Conservation (phyloP, 2,113 vertebrate genomes). For the Ciconia maguari region DNA sequence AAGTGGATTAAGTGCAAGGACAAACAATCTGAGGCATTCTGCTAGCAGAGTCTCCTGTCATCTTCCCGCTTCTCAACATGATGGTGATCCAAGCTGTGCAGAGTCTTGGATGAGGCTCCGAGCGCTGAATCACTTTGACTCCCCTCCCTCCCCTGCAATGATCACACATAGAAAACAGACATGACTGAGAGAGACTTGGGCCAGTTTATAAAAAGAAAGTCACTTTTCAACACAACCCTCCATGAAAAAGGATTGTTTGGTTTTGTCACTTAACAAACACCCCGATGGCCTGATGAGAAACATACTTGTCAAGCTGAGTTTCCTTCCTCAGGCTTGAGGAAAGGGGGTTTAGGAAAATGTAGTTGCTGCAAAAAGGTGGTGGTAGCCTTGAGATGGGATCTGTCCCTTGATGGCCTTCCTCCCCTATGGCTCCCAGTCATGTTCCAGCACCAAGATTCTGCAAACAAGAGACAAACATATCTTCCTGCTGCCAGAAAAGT, state of each 20-base stretch:
- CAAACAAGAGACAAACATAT: not conserved
- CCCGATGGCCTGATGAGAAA: not conserved
- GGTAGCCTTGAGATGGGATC: not conserved
- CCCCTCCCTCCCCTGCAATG: not conserved
- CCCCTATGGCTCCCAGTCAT: rapidly evolving
- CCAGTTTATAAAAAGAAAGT: constrained; percentile 31
- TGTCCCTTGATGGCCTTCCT: not conserved
- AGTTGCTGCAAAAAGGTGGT: not conserved
- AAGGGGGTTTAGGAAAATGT: not conserved
- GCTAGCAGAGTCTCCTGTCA: constrained; percentile 40
- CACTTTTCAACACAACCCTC: not conserved
- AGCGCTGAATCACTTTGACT: constrained; percentile 37
- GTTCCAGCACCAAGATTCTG: not conserved
- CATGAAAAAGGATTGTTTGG: not conserved
- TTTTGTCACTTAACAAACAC: constrained; percentile 4
- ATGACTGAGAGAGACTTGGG: not conserved
- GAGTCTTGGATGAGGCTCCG: constrained; percentile 39
- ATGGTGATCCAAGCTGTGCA: constrained; percentile 32
- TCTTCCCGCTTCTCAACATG: constrained; percentile 8
- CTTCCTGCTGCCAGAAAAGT: not conserved
- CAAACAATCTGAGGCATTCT: constrained; percentile 49
- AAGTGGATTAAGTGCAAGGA: constrained; percentile 58
- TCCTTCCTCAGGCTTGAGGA: not conserved
- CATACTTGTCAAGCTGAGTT: not conserved
- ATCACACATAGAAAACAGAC: constrained; percentile 10